phyloP scores from a whole-genome alignment of 2,113 vertebrate species.

The Podiceps cristatus region DNA sequence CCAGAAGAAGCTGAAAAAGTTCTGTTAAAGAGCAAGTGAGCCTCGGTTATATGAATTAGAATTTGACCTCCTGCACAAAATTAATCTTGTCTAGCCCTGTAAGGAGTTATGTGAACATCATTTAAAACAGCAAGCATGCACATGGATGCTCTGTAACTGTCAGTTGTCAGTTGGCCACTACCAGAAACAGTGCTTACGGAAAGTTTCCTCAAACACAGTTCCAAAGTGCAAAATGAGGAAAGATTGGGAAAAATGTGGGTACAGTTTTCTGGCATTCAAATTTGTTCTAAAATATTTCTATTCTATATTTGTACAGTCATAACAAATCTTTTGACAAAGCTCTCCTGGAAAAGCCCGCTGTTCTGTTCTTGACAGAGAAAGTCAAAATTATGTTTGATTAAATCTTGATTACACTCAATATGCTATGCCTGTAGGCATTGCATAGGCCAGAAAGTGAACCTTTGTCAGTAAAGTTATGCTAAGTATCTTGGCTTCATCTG shows the following conservation, averaged over 20 bases:
- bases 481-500: not conserved
- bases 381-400: not conserved
- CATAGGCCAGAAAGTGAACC: not conserved
- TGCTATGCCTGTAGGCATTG: not conserved
- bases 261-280: not conserved
- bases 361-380: not conserved
- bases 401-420: not conserved
- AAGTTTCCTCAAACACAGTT: not conserved
- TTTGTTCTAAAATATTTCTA: not conserved
- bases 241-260: not conserved
- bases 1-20: not conserved
- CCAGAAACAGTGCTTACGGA: not conserved
- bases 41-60: not conserved
- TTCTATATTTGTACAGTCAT: not conserved
- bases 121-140: not conserved
- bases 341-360: not conserved
- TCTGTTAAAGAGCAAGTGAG: not conserved
- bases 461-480: not conserved
- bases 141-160: not conserved
- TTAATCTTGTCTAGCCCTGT: not conserved
- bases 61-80: not conserved
- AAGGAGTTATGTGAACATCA: not conserved
- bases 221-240: not conserved
- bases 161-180: not conserved
- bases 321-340: not conserved